Conservation (phyloP, 2,888 invertebrate species). For the Caenorhabditis sinica region DNA sequence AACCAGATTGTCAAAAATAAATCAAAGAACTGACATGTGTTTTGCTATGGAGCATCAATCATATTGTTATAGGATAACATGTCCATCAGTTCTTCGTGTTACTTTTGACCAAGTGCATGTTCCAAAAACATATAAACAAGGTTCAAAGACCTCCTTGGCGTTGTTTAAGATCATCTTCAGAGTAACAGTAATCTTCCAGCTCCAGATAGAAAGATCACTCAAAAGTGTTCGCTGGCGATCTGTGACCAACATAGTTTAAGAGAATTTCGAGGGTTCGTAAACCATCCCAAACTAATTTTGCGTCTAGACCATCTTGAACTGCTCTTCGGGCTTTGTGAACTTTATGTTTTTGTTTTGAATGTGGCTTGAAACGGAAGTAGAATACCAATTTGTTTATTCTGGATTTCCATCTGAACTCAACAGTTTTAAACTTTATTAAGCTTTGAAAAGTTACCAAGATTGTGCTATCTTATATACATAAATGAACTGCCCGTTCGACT, state of each 20-base stretch:
- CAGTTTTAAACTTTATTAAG: neutral
- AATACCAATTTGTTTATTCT: neutral
- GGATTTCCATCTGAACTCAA: neutral
- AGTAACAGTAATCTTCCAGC: too few relatives aligned
- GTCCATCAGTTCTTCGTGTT: neutral
- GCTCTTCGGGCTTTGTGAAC: slow-evolving; percentile 24
- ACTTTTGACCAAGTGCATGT: neutral
- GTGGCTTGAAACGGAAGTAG: neutral
- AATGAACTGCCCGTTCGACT: too few relatives aligned
- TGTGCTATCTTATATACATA: too few relatives aligned
- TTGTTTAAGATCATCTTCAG: too few relatives aligned
- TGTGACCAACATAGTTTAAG: neutral
- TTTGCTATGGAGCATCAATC: neutral
- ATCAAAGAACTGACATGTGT: neutral
- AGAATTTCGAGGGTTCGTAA: slow-evolving; percentile 7
- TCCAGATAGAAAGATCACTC: too few relatives aligned
- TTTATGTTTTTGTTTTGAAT: slow-evolving; percentile 29
- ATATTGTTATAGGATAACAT: neutral
- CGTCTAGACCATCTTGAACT: slow-evolving; percentile 19
- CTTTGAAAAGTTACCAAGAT: too few relatives aligned
- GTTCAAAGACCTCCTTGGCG: neutral
- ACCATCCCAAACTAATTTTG: slow-evolving; percentile 25
- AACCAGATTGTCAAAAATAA: neutral
- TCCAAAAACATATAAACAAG: neutral
- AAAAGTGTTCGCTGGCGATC: neutral